Evolutionary conservation across 2,797 vertebrate genomes (phyloP), one percentile per base, ranked within the genome.

Genomic region (Intellagama lesueurii): DNA sequence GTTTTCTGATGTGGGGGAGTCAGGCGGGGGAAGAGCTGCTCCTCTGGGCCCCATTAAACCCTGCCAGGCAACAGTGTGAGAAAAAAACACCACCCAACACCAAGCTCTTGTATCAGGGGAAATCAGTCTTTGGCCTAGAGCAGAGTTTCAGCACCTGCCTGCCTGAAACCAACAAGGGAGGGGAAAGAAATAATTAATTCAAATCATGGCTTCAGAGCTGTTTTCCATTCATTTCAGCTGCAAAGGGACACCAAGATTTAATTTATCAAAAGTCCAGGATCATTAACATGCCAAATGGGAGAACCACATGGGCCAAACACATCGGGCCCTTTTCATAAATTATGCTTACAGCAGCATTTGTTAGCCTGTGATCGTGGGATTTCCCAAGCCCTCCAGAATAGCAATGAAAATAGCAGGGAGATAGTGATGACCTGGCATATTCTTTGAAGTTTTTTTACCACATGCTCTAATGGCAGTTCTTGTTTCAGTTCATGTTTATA

Each of bases 81-180:
- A 90, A 92, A 93, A 44, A 11, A 64, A 64, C 14, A 17, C 16
- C 60, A 64, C 16, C 60, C 19, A 81, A 92, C 88, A 12, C 0
- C 11, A 0, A 47, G 70, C 73, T 64, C 87, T 88, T 88, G 95
- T 96, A 92, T 95, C 96, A 95, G 94, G 94, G 95, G 86, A 86
- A 91, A 94, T 2, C 73, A 2, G 16, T 64, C 93, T 90, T 81
- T 70, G 40, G 30, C 82, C 91, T 85, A 82, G 5, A 32, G 92
- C 94, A 93, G 88, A 56, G 90, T 88, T 89, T 89, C 49, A 88
- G 85, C 91, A 95, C 93, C 96, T 94, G 95, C 94, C 90, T 94
- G 87, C 83, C 88, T 69, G 69, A 75, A 90, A 93, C 90, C 70
- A 40, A 90, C 77, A 76, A 85, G 70, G 49, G 35, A 85, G 83